A percentile compares a stretch with the other conserved stretches of the same genome.
These are phyloP conservation scores for Tinamus guttatus DNA, from an alignment of 2,113 vertebrate genomes.

Conservation along the genomic window DNA sequence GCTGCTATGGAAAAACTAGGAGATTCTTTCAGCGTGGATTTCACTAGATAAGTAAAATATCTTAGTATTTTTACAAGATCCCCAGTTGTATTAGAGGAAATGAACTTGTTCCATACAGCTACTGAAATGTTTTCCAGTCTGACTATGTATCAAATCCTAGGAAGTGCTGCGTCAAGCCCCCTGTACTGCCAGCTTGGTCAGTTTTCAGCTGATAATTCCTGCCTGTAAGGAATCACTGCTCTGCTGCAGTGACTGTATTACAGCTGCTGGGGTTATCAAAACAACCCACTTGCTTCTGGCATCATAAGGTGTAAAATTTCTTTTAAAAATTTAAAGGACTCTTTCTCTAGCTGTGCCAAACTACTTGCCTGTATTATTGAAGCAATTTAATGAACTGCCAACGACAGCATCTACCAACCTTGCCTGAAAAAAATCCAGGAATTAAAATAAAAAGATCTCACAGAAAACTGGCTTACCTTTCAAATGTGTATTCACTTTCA, in stretches of 20 bases:
- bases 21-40: not conserved
- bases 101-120: not conserved
- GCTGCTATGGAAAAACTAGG: not conserved
- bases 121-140: not conserved
- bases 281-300: not conserved
- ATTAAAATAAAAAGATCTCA: not conserved
- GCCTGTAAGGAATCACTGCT: not conserved
- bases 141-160: not conserved
- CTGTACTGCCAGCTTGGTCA: not conserved
- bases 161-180: not conserved
- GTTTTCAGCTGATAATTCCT: not conserved
- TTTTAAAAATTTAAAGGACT: not conserved
- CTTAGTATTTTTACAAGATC: too few relatives aligned
- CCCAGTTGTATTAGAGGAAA: not conserved
- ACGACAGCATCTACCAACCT: not conserved
- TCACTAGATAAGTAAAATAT: not conserved
- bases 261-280: not conserved
- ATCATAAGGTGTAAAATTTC: not conserved
- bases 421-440: not conserved
- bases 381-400: not conserved
- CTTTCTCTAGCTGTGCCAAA: not conserved
- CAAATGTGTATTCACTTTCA: slow-evolving; percentile 95
- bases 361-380: not conserved
- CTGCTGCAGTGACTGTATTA: not conserved
- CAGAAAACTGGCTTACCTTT: slow-evolving; percentile 80